Evolutionary conservation across 2,888 invertebrate genomes (phyloP), one percentile per base, ranked within the genome.

Genomic region (Globia sparganii): DNA sequence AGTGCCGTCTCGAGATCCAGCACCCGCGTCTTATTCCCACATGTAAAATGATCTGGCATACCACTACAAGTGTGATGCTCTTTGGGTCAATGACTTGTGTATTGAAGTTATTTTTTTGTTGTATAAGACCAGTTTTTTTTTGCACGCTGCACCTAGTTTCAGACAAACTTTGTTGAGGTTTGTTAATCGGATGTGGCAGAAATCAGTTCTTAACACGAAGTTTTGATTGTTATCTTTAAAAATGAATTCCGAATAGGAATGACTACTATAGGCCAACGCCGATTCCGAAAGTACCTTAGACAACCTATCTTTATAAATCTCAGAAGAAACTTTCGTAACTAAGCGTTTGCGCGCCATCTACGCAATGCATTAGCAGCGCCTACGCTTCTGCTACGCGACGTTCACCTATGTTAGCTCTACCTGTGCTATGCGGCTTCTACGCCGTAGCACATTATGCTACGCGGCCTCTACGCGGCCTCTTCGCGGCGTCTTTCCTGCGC

Each of bases 21-120:
- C 83, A 86, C 89, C 87, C 86, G 87, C 83, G 72, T 88, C 84
- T 89, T 88, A 88, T 91, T 91, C 91, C 91, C 92, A 92, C 92
- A 91, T 91, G 91, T 91, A 90, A 91, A 90, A 88, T 87, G 90
- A 91, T 91, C 91, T 88, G 87, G 59, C 34, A 21, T 58, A n/a
- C 21, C 68, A 62, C 68, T 72, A 75, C 77, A 80, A 72, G 78
- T 86, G 72, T 83, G 76, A 77, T 85, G 86, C 81, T 84, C 46
- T 62, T n/a, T 15, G 4, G 77, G 85, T 83, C 83, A 86, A 81
- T 78, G 81, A 82, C 85, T 77, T 83, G 67, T 75, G 73, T n/a
- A 58, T n/a, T 53, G 21, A 49, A 13, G 31, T 58, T 25, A 2
- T 34, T 31, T 58, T 31, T 49, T 56, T 71, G 21, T 9, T 25